Conservation (phyloP, 2,888 invertebrate genomes). For the Cephalotes varians region DNA sequence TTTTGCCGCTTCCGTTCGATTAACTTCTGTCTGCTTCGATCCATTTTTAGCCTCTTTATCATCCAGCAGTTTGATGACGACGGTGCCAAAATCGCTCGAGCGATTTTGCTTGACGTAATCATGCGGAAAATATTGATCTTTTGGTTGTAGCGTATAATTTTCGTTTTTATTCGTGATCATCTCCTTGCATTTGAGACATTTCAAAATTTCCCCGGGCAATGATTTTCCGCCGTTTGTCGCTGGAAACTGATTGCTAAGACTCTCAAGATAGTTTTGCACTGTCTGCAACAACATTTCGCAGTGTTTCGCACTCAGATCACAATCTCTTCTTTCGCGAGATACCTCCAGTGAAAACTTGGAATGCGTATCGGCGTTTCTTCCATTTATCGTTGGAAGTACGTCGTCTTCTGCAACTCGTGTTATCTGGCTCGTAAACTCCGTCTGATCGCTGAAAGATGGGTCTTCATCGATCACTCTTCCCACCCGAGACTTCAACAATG, state of each 20-base stretch:
- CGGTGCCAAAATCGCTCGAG: constrained; percentile 14
- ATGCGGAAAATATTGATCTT: not conserved
- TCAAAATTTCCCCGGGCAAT: constrained; percentile 39
- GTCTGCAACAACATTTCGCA: constrained; percentile 54
- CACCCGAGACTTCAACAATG: not conserved
- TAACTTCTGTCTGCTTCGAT: not conserved
- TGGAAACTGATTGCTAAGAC: not conserved
- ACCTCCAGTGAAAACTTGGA: constrained; percentile 49
- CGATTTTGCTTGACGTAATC: not conserved
- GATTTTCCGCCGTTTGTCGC: not conserved
- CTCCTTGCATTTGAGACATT: constrained; percentile 73
- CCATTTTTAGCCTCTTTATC: not conserved
- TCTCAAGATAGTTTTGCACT: constrained; percentile 29
- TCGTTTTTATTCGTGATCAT: not conserved
- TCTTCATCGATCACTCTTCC: not conserved
- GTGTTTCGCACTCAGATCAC: constrained; percentile 14
- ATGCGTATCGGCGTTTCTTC: constrained; percentile 8
- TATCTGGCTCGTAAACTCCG: not conserved
- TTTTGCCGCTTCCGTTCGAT: not conserved
- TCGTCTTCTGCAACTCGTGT: not conserved
- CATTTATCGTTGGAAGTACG: not conserved
- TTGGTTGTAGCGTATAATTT: not conserved
- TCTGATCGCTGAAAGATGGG: not conserved
- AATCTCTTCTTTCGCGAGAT: not conserved
- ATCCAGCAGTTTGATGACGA: constrained; percentile 41